Base-by-base conservation (phyloP, 2,797 vertebrate species). In the Scolopax bukidnonensis region DNA sequence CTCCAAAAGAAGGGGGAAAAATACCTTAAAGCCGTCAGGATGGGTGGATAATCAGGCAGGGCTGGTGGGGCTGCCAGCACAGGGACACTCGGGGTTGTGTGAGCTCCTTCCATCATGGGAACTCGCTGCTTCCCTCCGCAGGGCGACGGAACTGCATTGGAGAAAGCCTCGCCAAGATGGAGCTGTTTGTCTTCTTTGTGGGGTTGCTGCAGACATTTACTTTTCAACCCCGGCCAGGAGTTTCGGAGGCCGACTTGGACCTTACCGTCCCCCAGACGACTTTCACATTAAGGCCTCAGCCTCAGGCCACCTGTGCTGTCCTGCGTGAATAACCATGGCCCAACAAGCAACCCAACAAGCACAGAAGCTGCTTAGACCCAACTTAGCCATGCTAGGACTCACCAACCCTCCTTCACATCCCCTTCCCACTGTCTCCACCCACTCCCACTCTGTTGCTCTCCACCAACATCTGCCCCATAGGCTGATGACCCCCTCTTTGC, bases 131-230 rank as follows among this genome's bases (percentile, higher is more conserved):
- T n/a, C 56, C 64, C 8, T 84, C 60, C 11, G 2, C 94, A 98
- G 98, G 98, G 45, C 95, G 97, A 59, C 96, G 98, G 8, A 95
- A 97, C 67, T 98, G 98, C 33, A 95, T 98, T 0, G 98, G 98
- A 6, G 98, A 98, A n/a, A 97, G 96, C 78, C 94, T 98, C 23
- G 98, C 98, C 85, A 97, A 96, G 96, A 97, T 94, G 17, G 97
- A 98, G 90, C 96, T 98, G 12, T 98, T 98, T 17, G 89, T 98
- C 67, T 97, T 98, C 86, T 98, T 98, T 0, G 96, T 97, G 0
- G 97, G 97, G 32, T 17, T 98, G 80, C 94, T 98, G 25, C 97
- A 98, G 91, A 97, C 92, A 0, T 98, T 98, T 79, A 95, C 84
- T 14, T 97, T 98, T 76, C 96, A 32, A 53, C 97, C 98, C 28